Base-by-base conservation (phyloP, 92 coral and sea anemone genomes). In the Parazoanthus swiftii region DNA sequence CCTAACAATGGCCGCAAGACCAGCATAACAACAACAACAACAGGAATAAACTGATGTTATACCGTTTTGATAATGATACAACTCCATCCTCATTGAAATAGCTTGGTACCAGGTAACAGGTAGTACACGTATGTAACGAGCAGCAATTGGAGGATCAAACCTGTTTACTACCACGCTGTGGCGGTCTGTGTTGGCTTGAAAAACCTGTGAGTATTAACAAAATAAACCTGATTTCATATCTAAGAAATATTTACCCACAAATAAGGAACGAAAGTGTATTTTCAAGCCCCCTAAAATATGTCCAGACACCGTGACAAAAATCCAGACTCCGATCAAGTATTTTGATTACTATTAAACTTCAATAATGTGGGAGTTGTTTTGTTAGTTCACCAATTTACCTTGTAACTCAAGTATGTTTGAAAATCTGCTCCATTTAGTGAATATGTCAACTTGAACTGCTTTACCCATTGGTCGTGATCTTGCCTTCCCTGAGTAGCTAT, bases 51-150 rank as follows among this genome's bases (percentile, higher is more conserved):
- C 7, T 29, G 33, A 29, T 29, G 33, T 29, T 78, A 48, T 78
- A 78, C 82, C 66, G 23, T 23, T 78, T 46, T 78, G 8, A 11
- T 44, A 46, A 13, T 78, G 82, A 78, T 78, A 78, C 14, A 78
- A 13, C 65, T 78, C 82, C 82, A 78, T 50, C 13, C 82, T 46
- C 82, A 78, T 78, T 5, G 65, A 78, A 44, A 78, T 78, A n/a
- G 37, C 82, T 0, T 21, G 6, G 7, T n/a, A 10, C 82, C 81
- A 77, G 14, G 16, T 26, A 42, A 77, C 66, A 48, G 82, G 82
- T 26, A 78, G 35, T 2, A 78, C 82, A 0, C 82, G 82, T 48
- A 78, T 50, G 20, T 78, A 78, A 8, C 66, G 66, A 1, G 82
- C 82, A 14, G n/a, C 16, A n/a, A 77, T 42, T 44, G 81, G 81